These are phyloP conservation scores for Drosophila paucipuncta DNA, from an alignment of 2,888 invertebrate species.

Conservation along the genomic window DNA sequence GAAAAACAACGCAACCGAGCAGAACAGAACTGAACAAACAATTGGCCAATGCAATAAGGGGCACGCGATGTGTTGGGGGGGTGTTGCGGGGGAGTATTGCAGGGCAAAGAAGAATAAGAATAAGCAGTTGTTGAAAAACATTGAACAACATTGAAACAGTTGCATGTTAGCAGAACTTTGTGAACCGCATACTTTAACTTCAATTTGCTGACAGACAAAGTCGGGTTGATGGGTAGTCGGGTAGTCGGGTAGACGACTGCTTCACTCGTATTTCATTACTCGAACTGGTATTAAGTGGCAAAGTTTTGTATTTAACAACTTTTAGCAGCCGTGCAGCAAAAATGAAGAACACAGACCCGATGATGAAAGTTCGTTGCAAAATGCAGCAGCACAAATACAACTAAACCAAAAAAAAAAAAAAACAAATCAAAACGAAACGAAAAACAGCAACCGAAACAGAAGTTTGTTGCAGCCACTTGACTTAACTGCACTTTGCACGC, in stretches of 20 bases:
- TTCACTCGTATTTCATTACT: conserved; percentile 78
- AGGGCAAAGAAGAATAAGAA: not conserved
- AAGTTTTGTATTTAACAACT: conserved; percentile 80
- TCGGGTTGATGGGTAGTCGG: not conserved
- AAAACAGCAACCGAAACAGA: conserved; percentile 52
- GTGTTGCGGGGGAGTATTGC: not conserved
- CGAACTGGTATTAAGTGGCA: conserved; percentile 80
- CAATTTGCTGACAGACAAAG: conserved; percentile 55
- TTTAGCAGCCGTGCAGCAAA: conserved; percentile 72
- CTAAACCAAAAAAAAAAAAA: conserved; percentile 7
- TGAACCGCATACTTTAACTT: conserved; percentile 77
- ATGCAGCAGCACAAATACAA: conserved; percentile 23
- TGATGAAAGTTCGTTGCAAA: conserved; percentile 54
- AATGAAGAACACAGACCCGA: conserved; percentile 61
- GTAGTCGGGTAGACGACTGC: conserved; percentile 22
- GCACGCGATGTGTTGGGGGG: not conserved
- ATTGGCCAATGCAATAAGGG: conserved; percentile 65
- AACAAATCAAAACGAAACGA: conserved; percentile 1
- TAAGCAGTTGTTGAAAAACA: conserved; percentile 43
- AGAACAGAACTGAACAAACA: conserved; percentile 63
- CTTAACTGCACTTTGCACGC: conserved; percentile 67
- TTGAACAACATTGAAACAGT: conserved; percentile 55
- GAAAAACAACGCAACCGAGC: conserved; percentile 15
- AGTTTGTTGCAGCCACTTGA: conserved; percentile 72
- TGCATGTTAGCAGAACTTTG: conserved; percentile 71